Evolutionary conservation across 2,113 vertebrate genomes (phyloP).

Genomic region (Melanerpes formicivorus): DNA sequence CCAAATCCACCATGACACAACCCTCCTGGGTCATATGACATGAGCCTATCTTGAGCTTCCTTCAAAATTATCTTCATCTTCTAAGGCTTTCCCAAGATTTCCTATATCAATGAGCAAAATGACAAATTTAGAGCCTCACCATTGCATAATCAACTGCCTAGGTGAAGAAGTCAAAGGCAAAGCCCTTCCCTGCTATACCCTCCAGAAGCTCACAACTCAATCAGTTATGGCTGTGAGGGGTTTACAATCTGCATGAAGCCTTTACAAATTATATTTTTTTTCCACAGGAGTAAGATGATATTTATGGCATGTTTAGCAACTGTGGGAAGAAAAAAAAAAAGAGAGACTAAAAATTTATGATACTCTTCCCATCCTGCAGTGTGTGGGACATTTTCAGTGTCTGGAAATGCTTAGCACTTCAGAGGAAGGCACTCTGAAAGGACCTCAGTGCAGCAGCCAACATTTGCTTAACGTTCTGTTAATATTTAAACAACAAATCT

Average conservation of each 20-base stretch:
- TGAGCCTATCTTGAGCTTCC: neutral
- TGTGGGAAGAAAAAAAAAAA: neutral
- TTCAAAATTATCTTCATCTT: neutral
- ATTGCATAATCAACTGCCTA: neutral
- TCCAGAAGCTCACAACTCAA: neutral
- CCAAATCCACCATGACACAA: neutral
- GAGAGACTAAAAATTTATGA: neutral
- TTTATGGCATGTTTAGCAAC: neutral
- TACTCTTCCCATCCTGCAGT: neutral
- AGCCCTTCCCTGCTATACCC: neutral
- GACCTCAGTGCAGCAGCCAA: slow-evolving; percentile 5
- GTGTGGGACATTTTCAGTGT: neutral
- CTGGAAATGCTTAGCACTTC: slow-evolving; percentile 7
- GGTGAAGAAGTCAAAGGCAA: neutral
- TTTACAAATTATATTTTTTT: neutral
- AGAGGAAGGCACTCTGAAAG: neutral
- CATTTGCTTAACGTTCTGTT: slow-evolving; percentile 51
- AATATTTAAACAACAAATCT: slow-evolving; percentile 75
- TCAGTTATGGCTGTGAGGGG: neutral
- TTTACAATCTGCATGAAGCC: neutral
- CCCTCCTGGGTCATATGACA: neutral
- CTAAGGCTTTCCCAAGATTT: neutral
- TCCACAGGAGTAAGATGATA: neutral
- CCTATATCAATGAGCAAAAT: neutral
- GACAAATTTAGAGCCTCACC: neutral